Conservation (phyloP, 2,888 invertebrate genomes). For the Eupithecia subfuscata region DNA sequence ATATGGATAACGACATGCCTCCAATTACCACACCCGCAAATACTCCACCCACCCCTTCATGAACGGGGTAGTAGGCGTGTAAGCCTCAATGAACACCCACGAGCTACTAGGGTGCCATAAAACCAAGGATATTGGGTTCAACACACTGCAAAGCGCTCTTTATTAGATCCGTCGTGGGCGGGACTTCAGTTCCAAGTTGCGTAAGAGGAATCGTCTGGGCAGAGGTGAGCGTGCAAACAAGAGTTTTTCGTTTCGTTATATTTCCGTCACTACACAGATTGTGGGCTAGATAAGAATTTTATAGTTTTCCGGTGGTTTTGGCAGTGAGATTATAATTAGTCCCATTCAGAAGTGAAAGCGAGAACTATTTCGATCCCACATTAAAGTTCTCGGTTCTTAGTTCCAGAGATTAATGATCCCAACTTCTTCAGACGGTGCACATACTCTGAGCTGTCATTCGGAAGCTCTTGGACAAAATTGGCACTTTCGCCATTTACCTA, state of each 20-base stretch:
- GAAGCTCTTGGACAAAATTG: slow-evolving; percentile 43
- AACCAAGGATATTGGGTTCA: slow-evolving; percentile 44
- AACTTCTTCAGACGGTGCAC: slow-evolving; percentile 30
- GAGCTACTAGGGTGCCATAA: slow-evolving; percentile 43
- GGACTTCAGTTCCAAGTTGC: slow-evolving; percentile 40
- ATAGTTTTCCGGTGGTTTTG: slow-evolving; percentile 31
- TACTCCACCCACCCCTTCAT: slow-evolving; percentile 28
- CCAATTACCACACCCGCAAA: neutral
- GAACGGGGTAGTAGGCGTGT: slow-evolving; percentile 50
- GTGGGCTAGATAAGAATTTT: slow-evolving; percentile 28
- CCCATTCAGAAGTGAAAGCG: slow-evolving; percentile 27
- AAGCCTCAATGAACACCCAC: slow-evolving; percentile 50
- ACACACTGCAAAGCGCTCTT: slow-evolving; percentile 41
- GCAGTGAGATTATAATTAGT: slow-evolving; percentile 23
- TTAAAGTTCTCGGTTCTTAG: slow-evolving; percentile 13
- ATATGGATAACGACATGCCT: neutral
- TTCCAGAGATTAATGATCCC: slow-evolving; percentile 38
- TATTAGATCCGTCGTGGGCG: slow-evolving; percentile 42
- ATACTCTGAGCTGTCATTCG: slow-evolving; percentile 31
- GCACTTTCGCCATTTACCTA: slow-evolving; percentile 43
- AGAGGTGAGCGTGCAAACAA: slow-evolving; percentile 41
- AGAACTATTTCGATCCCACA: slow-evolving; percentile 18
- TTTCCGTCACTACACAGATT: slow-evolving; percentile 36
- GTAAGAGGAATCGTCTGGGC: slow-evolving; percentile 40
- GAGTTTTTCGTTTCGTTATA: slow-evolving; percentile 38